These are phyloP conservation scores for Agrochola lychnidis DNA, from an alignment of 2,888 invertebrate genomes.

Conservation along the genomic window DNA sequence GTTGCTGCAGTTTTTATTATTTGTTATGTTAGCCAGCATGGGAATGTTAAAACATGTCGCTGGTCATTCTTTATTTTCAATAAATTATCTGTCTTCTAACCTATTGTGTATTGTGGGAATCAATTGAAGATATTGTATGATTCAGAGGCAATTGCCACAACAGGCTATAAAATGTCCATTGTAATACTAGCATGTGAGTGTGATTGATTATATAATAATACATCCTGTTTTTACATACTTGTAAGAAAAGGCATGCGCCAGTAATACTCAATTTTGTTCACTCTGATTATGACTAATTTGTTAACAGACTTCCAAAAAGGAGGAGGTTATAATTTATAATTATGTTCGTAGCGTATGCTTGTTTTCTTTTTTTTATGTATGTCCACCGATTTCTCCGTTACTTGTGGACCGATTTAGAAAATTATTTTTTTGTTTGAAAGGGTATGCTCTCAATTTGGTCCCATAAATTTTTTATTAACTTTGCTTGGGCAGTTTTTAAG, in stretches of 20 bases:
- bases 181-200: conserved; percentile 1
- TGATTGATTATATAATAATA: conserved; percentile 8
- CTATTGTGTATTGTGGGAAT: conserved; percentile 18
- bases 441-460: too few species aligned
- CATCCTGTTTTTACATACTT: conserved; percentile 24
- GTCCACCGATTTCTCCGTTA: too few species aligned
- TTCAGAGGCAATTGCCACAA: conserved; percentile 15
- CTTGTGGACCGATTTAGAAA: too few species aligned
- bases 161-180: conserved; percentile 26
- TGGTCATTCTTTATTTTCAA: conserved; percentile 13
- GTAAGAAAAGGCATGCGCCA: neutral
- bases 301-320: too few species aligned
- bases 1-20: neutral
- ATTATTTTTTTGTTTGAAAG: too few species aligned
- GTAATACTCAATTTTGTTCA: neutral
- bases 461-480: too few species aligned
- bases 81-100: neutral
- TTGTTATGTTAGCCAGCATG: neutral
- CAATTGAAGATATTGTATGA: conserved; percentile 29
- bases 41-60: neutral
- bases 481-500: too few species aligned
- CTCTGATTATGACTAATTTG: neutral
- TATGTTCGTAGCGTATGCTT: too few species aligned
- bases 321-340: too few species aligned
- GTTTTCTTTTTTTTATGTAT: too few species aligned